Evolutionary conservation across 2,888 invertebrate genomes (phyloP).

Genomic region (Lasioglossum lativentre): DNA sequence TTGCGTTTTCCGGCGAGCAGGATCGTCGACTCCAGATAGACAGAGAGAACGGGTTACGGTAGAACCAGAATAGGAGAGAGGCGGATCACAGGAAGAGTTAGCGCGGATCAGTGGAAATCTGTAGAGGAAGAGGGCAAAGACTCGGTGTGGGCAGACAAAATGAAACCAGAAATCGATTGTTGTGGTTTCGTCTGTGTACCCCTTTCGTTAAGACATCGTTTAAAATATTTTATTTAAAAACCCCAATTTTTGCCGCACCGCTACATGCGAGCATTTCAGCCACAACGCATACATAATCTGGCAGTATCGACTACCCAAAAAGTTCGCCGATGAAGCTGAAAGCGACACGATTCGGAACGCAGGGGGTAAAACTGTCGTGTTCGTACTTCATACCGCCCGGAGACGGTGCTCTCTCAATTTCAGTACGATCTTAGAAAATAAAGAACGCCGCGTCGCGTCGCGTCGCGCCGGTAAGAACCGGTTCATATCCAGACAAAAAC

Average conservation of each 20-base stretch:
- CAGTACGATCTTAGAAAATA: neutral
- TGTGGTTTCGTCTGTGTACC: neutral
- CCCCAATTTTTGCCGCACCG: too few species aligned
- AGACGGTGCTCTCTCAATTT: neutral
- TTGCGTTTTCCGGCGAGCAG: conserved; percentile 57
- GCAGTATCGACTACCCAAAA: too few species aligned
- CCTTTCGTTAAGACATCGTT: too few species aligned
- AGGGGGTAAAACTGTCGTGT: neutral
- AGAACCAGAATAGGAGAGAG: neutral
- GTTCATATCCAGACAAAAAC: neutral
- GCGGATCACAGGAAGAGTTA: neutral
- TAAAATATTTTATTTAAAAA: too few species aligned
- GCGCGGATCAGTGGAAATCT: neutral
- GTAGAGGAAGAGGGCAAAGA: neutral
- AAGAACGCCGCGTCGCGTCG: too few species aligned
- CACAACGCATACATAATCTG: too few species aligned
- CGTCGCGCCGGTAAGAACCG: neutral
- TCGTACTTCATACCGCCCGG: too few species aligned
- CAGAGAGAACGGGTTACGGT: neutral
- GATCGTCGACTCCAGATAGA: neutral
- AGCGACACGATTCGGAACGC: neutral
- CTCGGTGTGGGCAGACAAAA: neutral
- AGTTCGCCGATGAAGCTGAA: too few species aligned
- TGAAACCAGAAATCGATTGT: neutral
- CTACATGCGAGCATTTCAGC: too few species aligned